Evolutionary conservation across 2,113 vertebrate genomes (phyloP), one percentile per base, ranked within the genome.

Genomic region (Ageneiosus marmoratus): DNA sequence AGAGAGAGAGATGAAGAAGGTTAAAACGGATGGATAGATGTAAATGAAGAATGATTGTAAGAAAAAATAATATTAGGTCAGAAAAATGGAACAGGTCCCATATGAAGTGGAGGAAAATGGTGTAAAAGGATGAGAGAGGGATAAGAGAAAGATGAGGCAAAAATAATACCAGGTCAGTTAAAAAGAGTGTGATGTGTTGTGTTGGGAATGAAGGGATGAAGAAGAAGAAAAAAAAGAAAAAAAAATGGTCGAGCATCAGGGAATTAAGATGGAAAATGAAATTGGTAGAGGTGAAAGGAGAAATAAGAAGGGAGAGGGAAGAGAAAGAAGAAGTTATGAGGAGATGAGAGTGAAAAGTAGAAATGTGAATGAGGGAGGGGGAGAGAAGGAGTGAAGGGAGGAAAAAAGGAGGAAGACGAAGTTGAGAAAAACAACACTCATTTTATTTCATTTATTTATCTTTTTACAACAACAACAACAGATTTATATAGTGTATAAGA

Each of bases 361-460:
- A 41, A 62, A 22, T 16, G 75, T 60, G 34, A 34, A 29, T 29
- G 12, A 62, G 58, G n/a, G 58, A 29, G 27, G 27, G n/a, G n/a
- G n/a, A n/a, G n/a, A n/a, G n/a, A n/a, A 27, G 11, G n/a, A 60
- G 56, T 55, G 53, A 60, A 27, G 56, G 56, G 50, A 32, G 15
- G 53, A 32, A 44, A 44, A 72, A 50, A 56, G 41, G n/a, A 72
- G 8, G 37, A 56, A 80, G 12, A 50, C 69, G 44, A 55, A 34
- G 80, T 88, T 84, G 81, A 88, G 86, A 87, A 82, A 77, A 34
- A 62, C n/a, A n/a, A n/a, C n/a, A n/a, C n/a, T n/a, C 29, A 29
- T 58, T n/a, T 62, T n/a, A 5, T 41, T 22, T 22, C 1, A 22
- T 41, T 11, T 11, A 20, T 67, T 37, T 37, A 41, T 22, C 9